phyloP scores from a whole-genome alignment of 2,113 vertebrate species.

The Triplophysa dalaica region DNA sequence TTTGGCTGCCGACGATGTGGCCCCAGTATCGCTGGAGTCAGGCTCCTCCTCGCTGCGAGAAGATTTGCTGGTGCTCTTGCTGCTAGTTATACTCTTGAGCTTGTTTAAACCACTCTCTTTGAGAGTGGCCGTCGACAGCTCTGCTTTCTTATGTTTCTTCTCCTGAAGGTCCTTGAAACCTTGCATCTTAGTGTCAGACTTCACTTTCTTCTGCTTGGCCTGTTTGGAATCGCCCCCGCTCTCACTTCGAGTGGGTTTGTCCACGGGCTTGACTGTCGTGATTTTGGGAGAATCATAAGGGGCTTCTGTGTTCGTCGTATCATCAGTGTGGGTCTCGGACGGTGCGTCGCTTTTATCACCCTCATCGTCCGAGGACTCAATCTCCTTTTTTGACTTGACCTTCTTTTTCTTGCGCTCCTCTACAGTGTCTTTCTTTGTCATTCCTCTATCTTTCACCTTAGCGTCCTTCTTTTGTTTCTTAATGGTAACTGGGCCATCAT shows the following conservation, averaged over 20 bases:
- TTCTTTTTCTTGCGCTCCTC: constrained; percentile 78
- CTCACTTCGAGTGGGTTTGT: constrained; percentile 48
- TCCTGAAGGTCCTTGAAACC: constrained; percentile 76
- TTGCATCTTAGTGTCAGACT: constrained; percentile 69
- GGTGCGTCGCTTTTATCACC: constrained; percentile 67
- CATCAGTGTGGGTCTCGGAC: constrained; percentile 62
- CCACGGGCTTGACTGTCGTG: constrained; percentile 41
- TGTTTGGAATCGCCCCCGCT: constrained; percentile 63
- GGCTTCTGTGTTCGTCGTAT: constrained; percentile 38
- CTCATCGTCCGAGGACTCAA: constrained; percentile 71
- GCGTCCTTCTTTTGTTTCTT: constrained; percentile 89
- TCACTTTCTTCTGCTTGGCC: constrained; percentile 79
- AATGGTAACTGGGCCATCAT: constrained; percentile 68
- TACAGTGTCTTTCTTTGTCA: constrained; percentile 71
- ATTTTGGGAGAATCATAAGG: constrained; percentile 18
- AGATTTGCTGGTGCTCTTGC: constrained; percentile 59
- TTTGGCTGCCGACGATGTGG: constrained; percentile 55
- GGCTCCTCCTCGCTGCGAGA: constrained; percentile 74
- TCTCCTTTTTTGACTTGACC: constrained; percentile 62
- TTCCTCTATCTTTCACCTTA: constrained; percentile 79
- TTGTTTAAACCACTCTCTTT: constrained; percentile 74
- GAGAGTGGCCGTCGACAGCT: constrained; percentile 40
- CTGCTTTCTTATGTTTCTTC: constrained; percentile 73
- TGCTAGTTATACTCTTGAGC: constrained; percentile 67
- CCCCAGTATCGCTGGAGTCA: constrained; percentile 77